Evolutionary conservation across 2,113 vertebrate species (phyloP).

Genomic region (Proteles cristata): DNA sequence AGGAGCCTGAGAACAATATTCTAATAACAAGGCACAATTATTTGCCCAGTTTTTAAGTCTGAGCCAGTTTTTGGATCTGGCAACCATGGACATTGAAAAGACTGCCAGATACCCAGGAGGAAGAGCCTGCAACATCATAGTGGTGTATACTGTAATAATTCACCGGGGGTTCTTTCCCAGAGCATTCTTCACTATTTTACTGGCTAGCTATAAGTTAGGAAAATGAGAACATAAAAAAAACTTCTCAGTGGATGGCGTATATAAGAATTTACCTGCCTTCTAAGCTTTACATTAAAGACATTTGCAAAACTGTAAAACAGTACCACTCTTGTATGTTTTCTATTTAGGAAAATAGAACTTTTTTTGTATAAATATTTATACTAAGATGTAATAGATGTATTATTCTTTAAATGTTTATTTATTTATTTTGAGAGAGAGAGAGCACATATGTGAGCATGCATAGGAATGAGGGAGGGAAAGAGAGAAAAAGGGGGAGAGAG

Average conservation of each 20-base stretch:
- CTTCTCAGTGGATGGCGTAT: neutral
- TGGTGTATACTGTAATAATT: neutral
- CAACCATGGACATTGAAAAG: neutral
- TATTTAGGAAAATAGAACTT: neutral
- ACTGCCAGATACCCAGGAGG: neutral
- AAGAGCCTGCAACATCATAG: neutral
- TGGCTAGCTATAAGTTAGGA: neutral
- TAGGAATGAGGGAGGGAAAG: too few species aligned
- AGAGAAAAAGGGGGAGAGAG: too few species aligned
- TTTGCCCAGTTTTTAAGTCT: neutral
- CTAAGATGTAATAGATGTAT: neutral
- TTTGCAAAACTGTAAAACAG: neutral
- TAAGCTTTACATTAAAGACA: neutral
- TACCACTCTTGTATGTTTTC: neutral
- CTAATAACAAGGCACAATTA: neutral
- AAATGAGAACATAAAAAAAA: neutral
- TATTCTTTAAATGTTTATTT: too few species aligned
- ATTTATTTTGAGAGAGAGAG: too few species aligned
- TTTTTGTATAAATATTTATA: neutral
- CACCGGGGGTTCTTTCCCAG: neutral
- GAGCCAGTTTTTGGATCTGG: neutral
- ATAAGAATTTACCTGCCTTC: neutral
- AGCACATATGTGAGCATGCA: too few species aligned
- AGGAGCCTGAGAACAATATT: neutral
- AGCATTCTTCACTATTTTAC: neutral